Percentiles rank a stretch among this genome's conserved stretches.
Evolutionary conservation across 2,888 invertebrate genomes (phyloP).

Genomic region (Laspeyria flexula): DNA sequence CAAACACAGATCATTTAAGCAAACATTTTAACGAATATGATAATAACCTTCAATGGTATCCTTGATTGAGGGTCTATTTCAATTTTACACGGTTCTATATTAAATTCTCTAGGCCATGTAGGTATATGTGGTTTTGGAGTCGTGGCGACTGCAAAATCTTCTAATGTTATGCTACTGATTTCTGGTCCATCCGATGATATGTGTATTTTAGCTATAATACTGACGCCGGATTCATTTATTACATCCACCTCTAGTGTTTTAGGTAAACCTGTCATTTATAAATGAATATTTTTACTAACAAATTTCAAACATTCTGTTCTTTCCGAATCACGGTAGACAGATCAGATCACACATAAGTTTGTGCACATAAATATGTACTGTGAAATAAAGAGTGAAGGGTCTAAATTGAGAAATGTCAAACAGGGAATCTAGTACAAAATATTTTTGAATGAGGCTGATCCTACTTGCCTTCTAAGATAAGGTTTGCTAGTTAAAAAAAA

Average conservation of each 20-base stretch:
- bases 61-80: conserved; percentile 75
- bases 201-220: conserved; percentile 79
- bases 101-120: conserved; percentile 84
- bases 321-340: too few species aligned
- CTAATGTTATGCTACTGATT: conserved; percentile 76
- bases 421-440: too few species aligned
- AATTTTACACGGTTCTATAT: conserved; percentile 77
- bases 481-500: too few species aligned
- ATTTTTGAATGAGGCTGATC: too few species aligned
- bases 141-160: conserved; percentile 73
- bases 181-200: conserved; percentile 85
- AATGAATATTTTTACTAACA: not conserved
- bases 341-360: too few species aligned
- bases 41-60: conserved; percentile 70
- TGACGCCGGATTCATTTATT: conserved; percentile 84
- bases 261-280: conserved; percentile 73
- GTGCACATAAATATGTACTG: too few species aligned
- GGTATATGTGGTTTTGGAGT: conserved; percentile 72
- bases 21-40: not conserved
- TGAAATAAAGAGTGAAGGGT: too few species aligned
- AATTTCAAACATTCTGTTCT: not conserved
- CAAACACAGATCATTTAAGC: too few species aligned
- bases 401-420: too few species aligned
- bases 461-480: too few species aligned
- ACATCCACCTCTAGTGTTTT: conserved; percentile 75